Percentiles rank a stretch among this genome's conserved stretches.
Evolutionary conservation across 2,797 vertebrate species (phyloP).

Genomic region (Ispidina lecontei): DNA sequence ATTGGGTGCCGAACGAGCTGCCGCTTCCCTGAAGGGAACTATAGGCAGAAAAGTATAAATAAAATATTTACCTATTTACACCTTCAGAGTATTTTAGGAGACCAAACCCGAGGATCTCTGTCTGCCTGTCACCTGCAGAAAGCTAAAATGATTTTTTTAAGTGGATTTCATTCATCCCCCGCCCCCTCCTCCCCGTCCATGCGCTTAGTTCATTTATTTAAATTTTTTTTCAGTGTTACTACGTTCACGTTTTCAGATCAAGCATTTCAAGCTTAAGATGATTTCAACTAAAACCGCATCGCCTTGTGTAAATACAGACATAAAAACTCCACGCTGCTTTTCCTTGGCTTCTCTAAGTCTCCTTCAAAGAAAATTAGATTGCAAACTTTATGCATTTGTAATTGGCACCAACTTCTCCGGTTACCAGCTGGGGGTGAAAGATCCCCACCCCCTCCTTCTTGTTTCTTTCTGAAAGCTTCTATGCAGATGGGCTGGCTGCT

Average conservation of each 20-base stretch:
- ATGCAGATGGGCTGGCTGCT: conserved; percentile 88
- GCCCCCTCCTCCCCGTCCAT: not conserved
- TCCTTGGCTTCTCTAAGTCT: conserved; percentile 56
- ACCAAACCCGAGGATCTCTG: not conserved
- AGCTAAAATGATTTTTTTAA: not conserved
- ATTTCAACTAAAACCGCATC: not conserved
- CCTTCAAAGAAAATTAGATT: conserved; percentile 75
- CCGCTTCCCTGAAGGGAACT: not conserved
- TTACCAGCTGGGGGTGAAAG: conserved; percentile 83
- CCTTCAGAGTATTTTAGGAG: not conserved
- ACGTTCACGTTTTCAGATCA: not conserved
- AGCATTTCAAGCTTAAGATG: not conserved
- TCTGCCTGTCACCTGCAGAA: not conserved
- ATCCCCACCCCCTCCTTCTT: conserved; percentile 34
- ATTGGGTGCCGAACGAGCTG: not conserved
- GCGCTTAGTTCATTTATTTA: not conserved
- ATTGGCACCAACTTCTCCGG: conserved; percentile 82
- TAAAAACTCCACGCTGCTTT: conserved; percentile 20
- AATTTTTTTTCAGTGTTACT: not conserved
- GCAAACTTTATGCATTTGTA: conserved; percentile 84
- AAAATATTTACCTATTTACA: not conserved
- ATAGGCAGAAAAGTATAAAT: not conserved
- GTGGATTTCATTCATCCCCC: not conserved
- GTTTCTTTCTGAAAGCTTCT: conserved; percentile 81
- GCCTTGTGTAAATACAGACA: not conserved